A percentile compares a stretch with the other conserved stretches of the same genome.
phyloP scores from a whole-genome alignment of 2,797 vertebrate species.

The Halcyon chelicuti region DNA sequence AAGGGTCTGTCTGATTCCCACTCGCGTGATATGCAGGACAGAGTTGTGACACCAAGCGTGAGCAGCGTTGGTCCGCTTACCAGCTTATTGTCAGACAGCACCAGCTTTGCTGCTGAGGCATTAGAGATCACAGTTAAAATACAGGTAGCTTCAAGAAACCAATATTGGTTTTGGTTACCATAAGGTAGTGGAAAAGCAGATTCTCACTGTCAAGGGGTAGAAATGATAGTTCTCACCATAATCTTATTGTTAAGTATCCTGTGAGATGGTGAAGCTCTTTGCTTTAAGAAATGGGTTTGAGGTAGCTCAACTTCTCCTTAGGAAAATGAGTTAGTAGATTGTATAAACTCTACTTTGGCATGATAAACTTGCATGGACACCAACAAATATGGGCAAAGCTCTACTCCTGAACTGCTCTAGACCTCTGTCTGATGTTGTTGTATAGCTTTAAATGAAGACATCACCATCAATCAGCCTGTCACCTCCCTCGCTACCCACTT shows the following conservation, averaged over 20 bases:
- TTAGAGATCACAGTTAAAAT: not conserved
- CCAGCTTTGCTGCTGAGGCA: not conserved
- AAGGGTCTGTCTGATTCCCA: not conserved
- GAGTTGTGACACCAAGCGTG: not conserved
- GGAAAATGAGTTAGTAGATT: not conserved
- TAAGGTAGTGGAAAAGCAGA: not conserved
- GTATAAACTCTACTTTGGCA: not conserved
- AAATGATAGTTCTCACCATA: not conserved
- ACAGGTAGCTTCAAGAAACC: not conserved
- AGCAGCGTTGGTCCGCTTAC: not conserved
- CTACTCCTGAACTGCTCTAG: not conserved
- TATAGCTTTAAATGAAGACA: slow-evolving; percentile 30
- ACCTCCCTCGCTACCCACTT: slow-evolving; percentile 61
- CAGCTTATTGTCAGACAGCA: not conserved
- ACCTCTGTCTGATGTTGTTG: not conserved
- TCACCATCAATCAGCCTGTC: slow-evolving; percentile 63
- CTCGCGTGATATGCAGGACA: rapidly evolving
- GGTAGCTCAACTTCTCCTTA: not conserved
- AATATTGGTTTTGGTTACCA: not conserved
- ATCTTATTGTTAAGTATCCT: not conserved
- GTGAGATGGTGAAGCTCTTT: not conserved
- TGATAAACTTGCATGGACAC: not conserved
- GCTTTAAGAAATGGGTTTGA: not conserved
- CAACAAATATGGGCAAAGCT: not conserved
- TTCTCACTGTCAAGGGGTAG: not conserved